Percentiles rank a stretch among this genome's conserved stretches.
These are phyloP conservation scores for Rhopalosiphum padi DNA, from an alignment of 1,140 invertebrate species.

Conservation along the genomic window DNA sequence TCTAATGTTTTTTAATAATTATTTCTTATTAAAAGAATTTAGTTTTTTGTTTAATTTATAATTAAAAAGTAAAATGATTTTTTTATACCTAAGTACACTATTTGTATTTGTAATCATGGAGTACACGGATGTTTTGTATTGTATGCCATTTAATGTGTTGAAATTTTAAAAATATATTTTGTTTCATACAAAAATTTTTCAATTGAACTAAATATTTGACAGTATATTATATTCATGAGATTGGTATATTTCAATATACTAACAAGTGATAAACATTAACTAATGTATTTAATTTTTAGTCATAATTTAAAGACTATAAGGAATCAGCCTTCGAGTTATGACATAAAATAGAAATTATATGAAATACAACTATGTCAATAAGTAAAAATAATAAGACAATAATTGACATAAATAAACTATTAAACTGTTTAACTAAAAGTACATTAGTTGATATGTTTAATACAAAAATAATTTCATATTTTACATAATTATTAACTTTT, in stretches of 20 bases:
- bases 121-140: not conserved
- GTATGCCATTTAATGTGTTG: no score
- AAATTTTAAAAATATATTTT: not conserved
- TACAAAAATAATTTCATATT: not conserved
- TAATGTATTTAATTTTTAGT: not conserved
- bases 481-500: not conserved
- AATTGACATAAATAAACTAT: not conserved
- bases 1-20: not conserved
- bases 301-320: constrained; percentile 27
- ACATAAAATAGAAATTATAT: not conserved
- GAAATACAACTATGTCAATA: not conserved
- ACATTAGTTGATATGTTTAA: not conserved
- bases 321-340: not conserved
- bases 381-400: not conserved
- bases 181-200: not conserved
- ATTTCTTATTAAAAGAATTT: not conserved
- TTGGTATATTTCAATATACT: not conserved
- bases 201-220: not conserved
- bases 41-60: no score
- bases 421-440: not conserved
- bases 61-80: not conserved
- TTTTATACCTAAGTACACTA: not conserved
- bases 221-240: not conserved
- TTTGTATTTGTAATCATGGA: not conserved
- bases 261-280: not conserved